These are phyloP conservation scores for Megalops atlanticus DNA, from an alignment of 2,113 vertebrate species.

Conservation along the genomic window DNA sequence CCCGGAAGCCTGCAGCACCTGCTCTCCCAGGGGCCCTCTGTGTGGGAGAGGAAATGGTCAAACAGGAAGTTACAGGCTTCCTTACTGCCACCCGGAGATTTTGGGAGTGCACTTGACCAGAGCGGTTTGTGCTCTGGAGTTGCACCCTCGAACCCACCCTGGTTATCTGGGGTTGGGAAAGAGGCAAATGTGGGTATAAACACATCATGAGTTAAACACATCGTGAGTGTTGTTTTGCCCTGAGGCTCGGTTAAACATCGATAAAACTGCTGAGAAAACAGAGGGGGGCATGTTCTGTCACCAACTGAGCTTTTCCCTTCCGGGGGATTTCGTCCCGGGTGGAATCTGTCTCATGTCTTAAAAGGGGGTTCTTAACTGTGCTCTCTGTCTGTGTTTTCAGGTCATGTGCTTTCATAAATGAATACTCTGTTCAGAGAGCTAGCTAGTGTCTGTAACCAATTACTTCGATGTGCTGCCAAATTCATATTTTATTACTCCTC, in stretches of 20 bases:
- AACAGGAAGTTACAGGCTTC: conserved; percentile 20
- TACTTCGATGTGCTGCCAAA: conserved; percentile 42
- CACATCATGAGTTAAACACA: not conserved
- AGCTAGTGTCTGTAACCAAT: conserved; percentile 46
- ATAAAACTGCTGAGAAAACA: not conserved
- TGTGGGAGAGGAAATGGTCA: not conserved
- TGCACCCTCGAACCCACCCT: too few relatives aligned
- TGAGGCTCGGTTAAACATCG: not conserved
- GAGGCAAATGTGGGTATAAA: not conserved
- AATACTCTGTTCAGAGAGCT: conserved; percentile 23
- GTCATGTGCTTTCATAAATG: conserved; percentile 10
- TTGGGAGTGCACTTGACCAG: not conserved
- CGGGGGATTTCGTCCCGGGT: not conserved
- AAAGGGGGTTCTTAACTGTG: not conserved
- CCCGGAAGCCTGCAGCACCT: conserved; percentile 13
- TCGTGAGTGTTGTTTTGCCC: too few relatives aligned
- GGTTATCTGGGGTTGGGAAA: too few relatives aligned
- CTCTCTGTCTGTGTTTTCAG: not conserved
- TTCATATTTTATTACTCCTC: conserved; percentile 30
- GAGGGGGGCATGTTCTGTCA: not conserved
- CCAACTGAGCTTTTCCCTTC: not conserved
- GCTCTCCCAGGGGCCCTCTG: not conserved
- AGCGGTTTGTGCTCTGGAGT: not conserved
- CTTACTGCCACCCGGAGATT: not conserved
- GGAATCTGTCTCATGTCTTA: not conserved